Base-by-base conservation (phyloP, 2,888 invertebrate genomes). In the Eristalis intricaria region DNA sequence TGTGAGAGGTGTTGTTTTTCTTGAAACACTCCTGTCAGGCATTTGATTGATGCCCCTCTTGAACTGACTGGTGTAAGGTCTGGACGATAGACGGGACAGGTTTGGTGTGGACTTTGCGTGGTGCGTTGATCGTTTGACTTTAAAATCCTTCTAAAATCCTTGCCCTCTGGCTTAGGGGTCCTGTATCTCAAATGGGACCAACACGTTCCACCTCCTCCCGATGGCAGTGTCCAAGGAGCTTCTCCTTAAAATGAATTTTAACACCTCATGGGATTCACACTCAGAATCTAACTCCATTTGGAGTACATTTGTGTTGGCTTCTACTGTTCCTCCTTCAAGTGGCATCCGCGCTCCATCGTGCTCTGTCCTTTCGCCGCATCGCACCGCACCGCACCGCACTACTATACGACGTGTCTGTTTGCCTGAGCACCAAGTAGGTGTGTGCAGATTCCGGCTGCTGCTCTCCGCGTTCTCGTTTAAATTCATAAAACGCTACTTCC, bases 401-500 rank as follows among this genome's bases (percentile, higher is more conserved):
- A 40, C 13, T 29, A 29, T 32, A 56, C 66, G 43, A 50, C 32
- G 43, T 50, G 50, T 19, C 50, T 50, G 43, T 43, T 43, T 43
- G 43, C 43, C 66, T 68, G 71, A 71, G 73, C 82, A 73, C 61
- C 81, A 80, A 84, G 75, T 84, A 79, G 79, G 63, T 84, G 60
- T 70, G 66, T 68, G 40, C 26, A 23, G 78, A 43, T 74, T 68
- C 74, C 50, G 68, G 60, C 10, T n/a, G 19, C 50, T 8, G 19
- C 19, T 19, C 19, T 1, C 50, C 7, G 5, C 4, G 1, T 19
- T 19, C 83, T 75, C 64, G 38, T 87, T 84, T 76, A 87, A 87
- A 84, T 87, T 87, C 79, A 87, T 84, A 84, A 87, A 84, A 87
- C 83, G 75, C 65, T 83, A 75, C 78, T 79, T 86, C 66, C 75